Percentiles rank a stretch among this genome's conserved stretches.
These are phyloP conservation scores for Plagodis dolabraria DNA, from an alignment of 2,888 invertebrate genomes.

Conservation along the genomic window DNA sequence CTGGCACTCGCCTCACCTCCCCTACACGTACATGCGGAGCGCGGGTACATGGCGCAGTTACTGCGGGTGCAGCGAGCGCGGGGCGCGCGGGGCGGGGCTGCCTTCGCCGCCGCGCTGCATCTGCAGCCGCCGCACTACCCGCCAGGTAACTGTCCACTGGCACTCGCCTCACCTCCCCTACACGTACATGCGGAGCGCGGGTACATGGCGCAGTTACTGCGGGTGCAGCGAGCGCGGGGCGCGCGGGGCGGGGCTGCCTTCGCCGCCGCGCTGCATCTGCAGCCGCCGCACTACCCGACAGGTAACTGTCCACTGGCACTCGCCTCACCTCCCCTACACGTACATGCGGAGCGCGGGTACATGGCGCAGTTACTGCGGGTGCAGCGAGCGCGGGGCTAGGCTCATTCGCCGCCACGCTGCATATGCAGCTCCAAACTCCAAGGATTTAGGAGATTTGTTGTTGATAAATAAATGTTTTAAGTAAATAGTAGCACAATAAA, in stretches of 20 bases:
- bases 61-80: slow-evolving; percentile 95
- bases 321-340: no score
- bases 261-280: slow-evolving; percentile 89
- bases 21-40: slow-evolving; percentile 85
- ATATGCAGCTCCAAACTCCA: no score
- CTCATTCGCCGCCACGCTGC: slow-evolving; percentile 92
- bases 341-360: slow-evolving; percentile 91
- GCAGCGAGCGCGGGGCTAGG: slow-evolving; percentile 94
- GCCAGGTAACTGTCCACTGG: slow-evolving; percentile 47
- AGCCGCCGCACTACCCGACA: slow-evolving; percentile 81
- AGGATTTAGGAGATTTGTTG: no score
- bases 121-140: slow-evolving; percentile 85
- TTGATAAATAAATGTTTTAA: no score
- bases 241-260: slow-evolving; percentile 94
- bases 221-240: slow-evolving; percentile 95
- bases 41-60: slow-evolving; percentile 95
- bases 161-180: no score
- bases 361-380: slow-evolving; percentile 96
- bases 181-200: slow-evolving; percentile 88
- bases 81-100: slow-evolving; percentile 94
- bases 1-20: not conserved
- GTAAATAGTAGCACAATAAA: no score
- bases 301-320: slow-evolving; percentile 40
- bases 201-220: slow-evolving; percentile 96
- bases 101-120: slow-evolving; percentile 91